Evolutionary conservation across 2,888 invertebrate species (phyloP).

Genomic region (Patella ulyssiponensis): DNA sequence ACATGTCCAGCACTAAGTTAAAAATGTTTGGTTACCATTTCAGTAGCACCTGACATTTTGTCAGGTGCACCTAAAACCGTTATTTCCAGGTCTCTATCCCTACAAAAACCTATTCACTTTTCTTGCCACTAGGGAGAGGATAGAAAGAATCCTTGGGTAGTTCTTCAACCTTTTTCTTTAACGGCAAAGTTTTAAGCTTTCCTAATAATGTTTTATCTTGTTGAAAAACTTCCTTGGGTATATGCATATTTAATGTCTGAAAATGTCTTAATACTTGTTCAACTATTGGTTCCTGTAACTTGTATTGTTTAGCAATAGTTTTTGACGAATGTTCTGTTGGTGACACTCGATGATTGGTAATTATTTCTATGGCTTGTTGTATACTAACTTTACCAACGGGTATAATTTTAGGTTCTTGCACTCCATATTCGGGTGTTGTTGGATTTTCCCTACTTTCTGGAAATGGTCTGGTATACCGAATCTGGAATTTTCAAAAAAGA

Average conservation of each 20-base stretch:
- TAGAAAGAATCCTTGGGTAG: not conserved
- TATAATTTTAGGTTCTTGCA: constrained; percentile 78
- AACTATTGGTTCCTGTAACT: constrained; percentile 79
- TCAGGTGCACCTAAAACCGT: no score
- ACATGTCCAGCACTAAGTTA: no score
- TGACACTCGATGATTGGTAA: constrained; percentile 79
- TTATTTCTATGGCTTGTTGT: constrained; percentile 78
- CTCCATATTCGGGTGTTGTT: constrained; percentile 79
- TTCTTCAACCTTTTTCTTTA: not conserved
- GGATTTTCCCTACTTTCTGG: constrained; percentile 76
- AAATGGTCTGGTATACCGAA: constrained; percentile 73
- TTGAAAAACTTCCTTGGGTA: constrained; percentile 72
- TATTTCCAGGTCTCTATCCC: no score
- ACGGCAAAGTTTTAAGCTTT: no score
- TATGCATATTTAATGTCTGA: constrained; percentile 79
- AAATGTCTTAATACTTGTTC: constrained; percentile 79
- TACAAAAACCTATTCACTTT: not conserved
- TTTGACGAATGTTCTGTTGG: constrained; percentile 76
- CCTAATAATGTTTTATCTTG: no score
- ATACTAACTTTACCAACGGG: constrained; percentile 80
- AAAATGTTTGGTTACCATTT: no score
- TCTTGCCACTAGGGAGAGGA: not conserved
- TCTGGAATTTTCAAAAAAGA: constrained; percentile 24
- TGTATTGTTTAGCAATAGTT: constrained; percentile 81
- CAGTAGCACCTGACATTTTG: no score